Base-by-base conservation (phyloP, 2,797 vertebrate genomes). In the Masticophis lateralis region DNA sequence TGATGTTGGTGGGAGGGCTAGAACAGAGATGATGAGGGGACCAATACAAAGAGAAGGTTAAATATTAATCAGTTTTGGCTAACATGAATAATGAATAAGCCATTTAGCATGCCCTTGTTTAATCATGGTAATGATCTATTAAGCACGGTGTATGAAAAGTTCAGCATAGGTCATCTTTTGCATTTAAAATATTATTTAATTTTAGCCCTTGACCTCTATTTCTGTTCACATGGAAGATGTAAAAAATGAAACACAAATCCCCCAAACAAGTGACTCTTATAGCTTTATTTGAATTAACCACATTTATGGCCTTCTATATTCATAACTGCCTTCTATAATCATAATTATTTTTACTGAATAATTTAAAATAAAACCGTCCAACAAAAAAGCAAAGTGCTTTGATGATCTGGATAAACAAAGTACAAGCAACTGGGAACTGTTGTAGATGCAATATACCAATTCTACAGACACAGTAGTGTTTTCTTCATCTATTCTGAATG, bases 1-100 rank as follows among this genome's bases (percentile, higher is more conserved):
- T 18, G 22, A n/a, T 14, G 11, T 27, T 18, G 56, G 32, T n/a
- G 59, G n/a, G 63, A 47, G 74, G 74, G 4, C 74, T 83, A 83
- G 32, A 27, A 32, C 53, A 43, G 8, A 53, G 28, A 88, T 61
- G 69, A 66, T 32, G 61, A 88, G 6, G n/a, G 32, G 61, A 56
- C 11, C 18, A 25, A 56, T 37, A 60, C 88, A 88, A 91, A 83
- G 56, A 61, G n/a, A 91, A 61, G 28, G 37, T 93, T 86, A 89
- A 66, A 89, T 86, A 8, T 83, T 91, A 89, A 91, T 86, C 69
- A 86, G 90, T 86, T 93, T 93, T 56, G 83, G 66, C 92, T 91
- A 88, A 53, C 18, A 86, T 91, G 88, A 93, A 79, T 93, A 86
- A 59, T 63, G 88, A 93, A 93, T 93, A 87, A 91, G 59, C 53